Percentiles rank a stretch among this genome's conserved stretches.
Evolutionary conservation across 92 coral and sea anemone genomes (phyloP).

Genomic region (Plumapathes pennacea): DNA sequence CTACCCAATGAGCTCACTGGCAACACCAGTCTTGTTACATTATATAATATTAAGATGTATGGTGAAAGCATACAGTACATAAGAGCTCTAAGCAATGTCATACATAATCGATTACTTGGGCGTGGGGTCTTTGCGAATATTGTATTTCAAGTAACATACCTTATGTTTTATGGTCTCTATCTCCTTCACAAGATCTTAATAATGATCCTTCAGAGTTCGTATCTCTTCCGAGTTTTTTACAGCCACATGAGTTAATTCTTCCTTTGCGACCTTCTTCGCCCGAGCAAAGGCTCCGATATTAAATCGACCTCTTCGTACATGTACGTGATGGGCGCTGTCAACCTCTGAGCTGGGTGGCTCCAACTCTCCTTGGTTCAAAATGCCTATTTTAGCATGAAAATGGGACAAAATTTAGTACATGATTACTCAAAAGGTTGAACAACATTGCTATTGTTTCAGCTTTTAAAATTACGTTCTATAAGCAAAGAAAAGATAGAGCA

Average conservation of each 20-base stretch:
- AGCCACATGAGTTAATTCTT: slow-evolving; percentile 38
- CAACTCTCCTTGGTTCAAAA: slow-evolving; percentile 50
- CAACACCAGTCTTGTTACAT: too few relatives aligned
- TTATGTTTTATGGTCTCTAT: slow-evolving; percentile 39
- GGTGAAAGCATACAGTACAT: too few relatives aligned
- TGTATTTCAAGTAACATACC: slow-evolving; percentile 30
- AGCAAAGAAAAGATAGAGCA: too few relatives aligned
- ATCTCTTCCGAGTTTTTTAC: slow-evolving; percentile 23
- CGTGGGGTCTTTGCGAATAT: too few relatives aligned
- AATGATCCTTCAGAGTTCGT: slow-evolving; percentile 19
- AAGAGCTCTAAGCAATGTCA: too few relatives aligned
- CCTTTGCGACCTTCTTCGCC: slow-evolving; percentile 58
- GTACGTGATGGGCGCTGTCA: too few relatives aligned
- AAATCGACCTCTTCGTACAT: slow-evolving; percentile 36
- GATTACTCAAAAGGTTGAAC: slow-evolving; percentile 6
- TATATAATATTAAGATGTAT: too few relatives aligned
- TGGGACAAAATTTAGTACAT: slow-evolving; percentile 23
- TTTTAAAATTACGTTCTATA: slow-evolving; percentile 30
- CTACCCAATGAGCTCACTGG: too few relatives aligned
- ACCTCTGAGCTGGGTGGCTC: not conserved
- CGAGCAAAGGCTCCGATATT: slow-evolving; percentile 55
- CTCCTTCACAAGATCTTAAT: slow-evolving; percentile 34
- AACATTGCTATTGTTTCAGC: slow-evolving; percentile 50
- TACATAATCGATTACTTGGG: too few relatives aligned
- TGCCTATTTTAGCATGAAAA: slow-evolving; percentile 31